These are phyloP conservation scores for Malurus alboscapulatus DNA, from an alignment of 2,113 vertebrate species.

Conservation along the genomic window DNA sequence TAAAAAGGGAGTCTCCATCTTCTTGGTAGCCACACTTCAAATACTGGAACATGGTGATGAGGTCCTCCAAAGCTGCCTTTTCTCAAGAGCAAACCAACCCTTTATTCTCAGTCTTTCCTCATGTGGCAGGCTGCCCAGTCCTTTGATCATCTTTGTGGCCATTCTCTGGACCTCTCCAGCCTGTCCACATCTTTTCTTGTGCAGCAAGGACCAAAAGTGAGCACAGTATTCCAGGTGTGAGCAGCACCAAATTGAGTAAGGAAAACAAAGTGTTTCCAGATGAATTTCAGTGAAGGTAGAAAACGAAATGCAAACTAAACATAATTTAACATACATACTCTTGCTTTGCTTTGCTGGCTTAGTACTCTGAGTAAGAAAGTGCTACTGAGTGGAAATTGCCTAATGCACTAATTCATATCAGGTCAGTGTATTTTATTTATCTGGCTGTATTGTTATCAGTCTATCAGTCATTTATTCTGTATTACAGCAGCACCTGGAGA, in stretches of 20 bases:
- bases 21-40: neutral
- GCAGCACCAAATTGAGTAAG: neutral
- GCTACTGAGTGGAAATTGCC: neutral
- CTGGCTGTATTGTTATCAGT: neutral
- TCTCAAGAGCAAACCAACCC: neutral
- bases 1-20: neutral
- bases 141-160: neutral
- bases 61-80: neutral
- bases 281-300: neutral
- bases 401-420: neutral
- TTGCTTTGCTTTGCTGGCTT: neutral
- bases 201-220: neutral
- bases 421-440: conserved; percentile 1
- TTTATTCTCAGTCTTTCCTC: neutral
- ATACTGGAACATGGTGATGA: neutral
- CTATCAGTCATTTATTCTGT: conserved; percentile 19
- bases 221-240: neutral
- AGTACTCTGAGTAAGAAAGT: neutral
- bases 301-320: neutral
- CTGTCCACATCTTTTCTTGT: neutral
- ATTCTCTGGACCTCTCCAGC: neutral
- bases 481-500: neutral
- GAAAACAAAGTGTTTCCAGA: neutral
- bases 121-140: neutral
- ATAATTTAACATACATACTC: neutral